Evolutionary conservation across 2,888 invertebrate genomes (phyloP).

Genomic region (Brachyptera risi): DNA sequence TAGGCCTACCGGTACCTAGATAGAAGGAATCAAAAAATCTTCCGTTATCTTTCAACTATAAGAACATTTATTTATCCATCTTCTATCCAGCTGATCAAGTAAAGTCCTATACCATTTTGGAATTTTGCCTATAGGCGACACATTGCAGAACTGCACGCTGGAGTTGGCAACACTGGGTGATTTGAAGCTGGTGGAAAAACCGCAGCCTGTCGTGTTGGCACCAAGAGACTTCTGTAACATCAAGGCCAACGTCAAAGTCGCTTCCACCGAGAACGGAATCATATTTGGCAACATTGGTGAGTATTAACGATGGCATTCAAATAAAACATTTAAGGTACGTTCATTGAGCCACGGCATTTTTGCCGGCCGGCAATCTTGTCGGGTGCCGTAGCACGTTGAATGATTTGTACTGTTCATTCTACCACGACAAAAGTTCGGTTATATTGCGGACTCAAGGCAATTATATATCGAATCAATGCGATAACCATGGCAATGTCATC

Average conservation of each 20-base stretch:
- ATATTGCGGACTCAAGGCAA: too few relatives aligned
- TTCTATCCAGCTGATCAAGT: neutral
- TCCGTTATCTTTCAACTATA: neutral
- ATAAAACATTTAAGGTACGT: too few relatives aligned
- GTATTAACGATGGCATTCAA: too few relatives aligned
- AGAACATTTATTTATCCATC: neutral
- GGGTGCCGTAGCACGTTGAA: too few relatives aligned
- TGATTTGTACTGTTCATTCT: too few relatives aligned
- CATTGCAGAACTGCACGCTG: constrained; percentile 94
- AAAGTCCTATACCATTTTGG: too few relatives aligned
- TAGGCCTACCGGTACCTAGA: too few relatives aligned
- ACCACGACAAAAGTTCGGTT: too few relatives aligned
- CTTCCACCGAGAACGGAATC: constrained; percentile 98
- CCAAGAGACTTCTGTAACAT: constrained; percentile 98
- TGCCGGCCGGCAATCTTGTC: too few relatives aligned
- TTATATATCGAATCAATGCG: too few relatives aligned
- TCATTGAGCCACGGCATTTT: too few relatives aligned
- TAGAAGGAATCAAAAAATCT: neutral
- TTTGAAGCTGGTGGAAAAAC: constrained; percentile 96
- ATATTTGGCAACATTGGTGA: constrained; percentile 97
- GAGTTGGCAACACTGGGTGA: constrained; percentile 98
- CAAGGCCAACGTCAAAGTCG: constrained; percentile 98
- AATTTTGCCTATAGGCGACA: constrained; percentile 63
- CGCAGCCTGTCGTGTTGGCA: constrained; percentile 90
- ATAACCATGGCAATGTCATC: too few relatives aligned